Evolutionary conservation across 2,797 vertebrate species (phyloP).

Genomic region (Rhinatrema bivittatum): DNA sequence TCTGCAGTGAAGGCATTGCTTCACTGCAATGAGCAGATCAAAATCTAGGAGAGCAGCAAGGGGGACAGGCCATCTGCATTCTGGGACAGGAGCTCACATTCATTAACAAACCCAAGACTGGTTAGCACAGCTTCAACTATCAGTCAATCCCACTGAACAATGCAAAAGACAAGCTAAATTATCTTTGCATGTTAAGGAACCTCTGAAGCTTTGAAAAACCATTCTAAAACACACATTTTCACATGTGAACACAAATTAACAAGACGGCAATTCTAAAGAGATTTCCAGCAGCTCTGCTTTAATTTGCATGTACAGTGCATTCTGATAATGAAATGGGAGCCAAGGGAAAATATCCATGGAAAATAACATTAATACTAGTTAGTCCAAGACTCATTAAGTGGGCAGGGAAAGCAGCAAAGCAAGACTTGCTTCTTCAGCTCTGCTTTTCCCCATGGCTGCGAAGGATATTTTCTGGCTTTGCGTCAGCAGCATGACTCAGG

Average conservation of each 20-base stretch:
- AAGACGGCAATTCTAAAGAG: background rate
- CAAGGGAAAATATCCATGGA: slow-evolving; percentile 27
- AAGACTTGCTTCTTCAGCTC: too few relatives aligned
- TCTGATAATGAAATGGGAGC: slow-evolving; percentile 31
- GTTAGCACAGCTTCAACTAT: too few relatives aligned
- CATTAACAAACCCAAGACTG: too few relatives aligned
- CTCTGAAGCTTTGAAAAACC: too few relatives aligned
- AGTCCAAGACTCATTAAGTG: slow-evolving; percentile 33
- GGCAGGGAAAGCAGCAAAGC: slow-evolving; percentile 9
- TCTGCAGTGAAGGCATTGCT: too few relatives aligned
- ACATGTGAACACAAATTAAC: background rate
- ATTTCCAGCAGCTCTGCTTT: slow-evolving; percentile 11
- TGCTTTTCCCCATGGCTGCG: slow-evolving; percentile 50
- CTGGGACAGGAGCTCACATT: too few relatives aligned
- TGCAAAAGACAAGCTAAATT: too few relatives aligned
- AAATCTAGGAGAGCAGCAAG: too few relatives aligned
- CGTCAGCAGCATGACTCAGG: slow-evolving; percentile 65
- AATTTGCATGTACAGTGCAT: slow-evolving; percentile 1
- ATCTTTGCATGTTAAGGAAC: too few relatives aligned
- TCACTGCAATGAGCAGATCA: too few relatives aligned
- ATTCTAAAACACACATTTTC: background rate
- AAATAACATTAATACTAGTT: slow-evolving; percentile 32
- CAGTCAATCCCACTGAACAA: too few relatives aligned
- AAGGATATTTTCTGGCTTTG: slow-evolving; percentile 57
- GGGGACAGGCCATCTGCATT: too few relatives aligned